Conservation (phyloP, 2,797 vertebrate species). For the Pangasius macronema region DNA sequence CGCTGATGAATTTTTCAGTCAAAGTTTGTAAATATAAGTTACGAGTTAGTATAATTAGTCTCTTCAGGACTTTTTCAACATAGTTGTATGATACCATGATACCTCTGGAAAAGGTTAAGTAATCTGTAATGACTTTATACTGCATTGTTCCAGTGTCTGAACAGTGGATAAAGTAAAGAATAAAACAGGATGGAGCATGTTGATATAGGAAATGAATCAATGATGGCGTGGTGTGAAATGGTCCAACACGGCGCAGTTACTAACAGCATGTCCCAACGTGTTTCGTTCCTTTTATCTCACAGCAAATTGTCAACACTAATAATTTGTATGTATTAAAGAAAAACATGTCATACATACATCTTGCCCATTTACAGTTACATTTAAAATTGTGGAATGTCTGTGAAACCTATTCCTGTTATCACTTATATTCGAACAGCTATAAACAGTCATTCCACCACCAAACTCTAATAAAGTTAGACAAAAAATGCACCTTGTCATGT, state of each 20-base stretch:
- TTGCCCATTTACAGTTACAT: not conserved
- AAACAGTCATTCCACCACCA: not conserved
- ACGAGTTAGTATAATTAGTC: conserved; percentile 1
- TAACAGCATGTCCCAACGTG: not conserved
- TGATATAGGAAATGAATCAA: not conserved
- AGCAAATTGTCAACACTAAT: not conserved
- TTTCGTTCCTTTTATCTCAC: not conserved
- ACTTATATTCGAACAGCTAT: not conserved
- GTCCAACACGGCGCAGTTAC: not conserved
- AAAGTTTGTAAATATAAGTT: not conserved
- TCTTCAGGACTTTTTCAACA: not conserved
- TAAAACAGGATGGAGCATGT: not conserved
- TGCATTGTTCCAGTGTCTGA: conserved; percentile 2
- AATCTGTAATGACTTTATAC: not conserved
- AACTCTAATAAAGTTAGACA: not conserved
- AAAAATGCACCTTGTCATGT: not conserved
- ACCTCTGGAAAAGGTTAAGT: not conserved
- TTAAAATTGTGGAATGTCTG: not conserved
- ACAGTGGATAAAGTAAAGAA: not conserved
- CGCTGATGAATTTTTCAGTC: not conserved
- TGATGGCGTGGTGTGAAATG: not conserved
- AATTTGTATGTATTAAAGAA: not conserved
- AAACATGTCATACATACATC: not conserved
- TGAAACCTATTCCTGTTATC: not conserved
- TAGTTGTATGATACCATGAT: not conserved